Base-by-base conservation (phyloP, 1,140 invertebrate genomes). In the Lepidurus couesii region DNA sequence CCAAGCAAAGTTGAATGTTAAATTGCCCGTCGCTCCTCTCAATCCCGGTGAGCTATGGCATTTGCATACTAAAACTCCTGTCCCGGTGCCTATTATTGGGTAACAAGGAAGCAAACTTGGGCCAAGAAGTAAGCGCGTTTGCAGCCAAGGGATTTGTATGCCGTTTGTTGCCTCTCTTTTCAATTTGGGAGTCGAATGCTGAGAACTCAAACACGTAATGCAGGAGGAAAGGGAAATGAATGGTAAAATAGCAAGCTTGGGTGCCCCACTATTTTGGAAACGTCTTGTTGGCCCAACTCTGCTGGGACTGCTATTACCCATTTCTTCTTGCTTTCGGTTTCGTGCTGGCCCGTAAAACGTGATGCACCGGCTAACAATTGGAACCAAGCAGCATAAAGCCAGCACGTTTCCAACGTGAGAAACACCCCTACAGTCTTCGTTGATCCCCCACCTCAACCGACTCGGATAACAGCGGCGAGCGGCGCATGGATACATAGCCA, bases 331-430 rank as follows among this genome's bases (percentile, higher is more conserved):
- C 16, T 13, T 65, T 65, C 53, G 53, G 4, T 65, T 65, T 13
- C 53, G 53, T 9, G 53, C 53, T 65, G 16, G 53, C 21, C 53
- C 21, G 53, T 65, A 21, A 65, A 65, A 65, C 53, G 53, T 65
- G 53, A 65, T 21, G 16, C 16, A 65, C 53, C 53, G 53, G 16
- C n/a, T 65, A n/a, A 11, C 53, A 11, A 16, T 65, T n/a, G 16
- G 53, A 65, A 65, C 53, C 21, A 65, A 65, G 21, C 53, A 65
- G 34, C 2, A 34, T 34, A 65, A 65, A 65, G 16, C 53, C 16
- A 65, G 53, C 53, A 65, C 53, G 53, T 65, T 65, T 65, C 10
- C 8, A 65, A 65, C 53, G 53, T 65, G 53, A 65, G 53, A 65
- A n/a, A 65, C 53, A 65, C 8, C 53, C 21, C 53, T 65, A 13